Evolutionary conservation across 2,888 invertebrate genomes (phyloP).

Genomic region (Eurois occulta): DNA sequence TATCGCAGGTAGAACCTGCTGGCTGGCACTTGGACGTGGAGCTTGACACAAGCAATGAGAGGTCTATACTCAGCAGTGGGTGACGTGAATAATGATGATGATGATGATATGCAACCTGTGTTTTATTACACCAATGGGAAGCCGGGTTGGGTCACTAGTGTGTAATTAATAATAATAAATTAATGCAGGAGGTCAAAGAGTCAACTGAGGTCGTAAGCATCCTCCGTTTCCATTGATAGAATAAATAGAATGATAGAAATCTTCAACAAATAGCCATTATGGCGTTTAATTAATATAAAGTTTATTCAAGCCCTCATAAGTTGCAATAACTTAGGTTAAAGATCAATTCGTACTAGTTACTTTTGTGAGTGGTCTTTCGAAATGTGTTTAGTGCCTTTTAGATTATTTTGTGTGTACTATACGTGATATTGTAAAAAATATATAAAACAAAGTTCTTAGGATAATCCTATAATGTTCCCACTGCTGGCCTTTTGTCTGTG

Average conservation of each 20-base stretch:
- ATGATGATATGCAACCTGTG: background rate
- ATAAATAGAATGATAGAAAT: constrained; percentile 28
- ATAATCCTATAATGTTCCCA: background rate
- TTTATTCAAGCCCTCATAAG: constrained; percentile 29
- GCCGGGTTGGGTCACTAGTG: background rate
- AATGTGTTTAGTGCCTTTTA: constrained; percentile 6
- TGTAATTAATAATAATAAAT: background rate
- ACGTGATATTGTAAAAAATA: background rate
- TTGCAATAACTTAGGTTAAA: constrained; percentile 33
- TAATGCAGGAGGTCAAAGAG: background rate
- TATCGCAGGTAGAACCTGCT: too few relatives aligned
- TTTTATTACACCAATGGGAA: background rate
- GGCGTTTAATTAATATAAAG: constrained; percentile 29
- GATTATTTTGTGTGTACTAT: background rate
- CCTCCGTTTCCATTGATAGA: background rate
- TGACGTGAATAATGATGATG: background rate
- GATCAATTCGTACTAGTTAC: constrained; percentile 1
- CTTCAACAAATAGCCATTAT: constrained; percentile 2
- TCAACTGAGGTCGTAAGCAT: background rate
- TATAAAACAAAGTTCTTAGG: background rate
- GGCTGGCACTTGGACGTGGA: background rate
- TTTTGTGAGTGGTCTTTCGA: constrained; percentile 17
- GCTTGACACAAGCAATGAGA: background rate
- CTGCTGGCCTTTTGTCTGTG: background rate
- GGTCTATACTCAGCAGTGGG: background rate